A percentile compares a stretch with the other conserved stretches of the same genome.
These are phyloP conservation scores for Morinoia aosen DNA, from an alignment of 2,888 invertebrate genomes.

Conservation along the genomic window DNA sequence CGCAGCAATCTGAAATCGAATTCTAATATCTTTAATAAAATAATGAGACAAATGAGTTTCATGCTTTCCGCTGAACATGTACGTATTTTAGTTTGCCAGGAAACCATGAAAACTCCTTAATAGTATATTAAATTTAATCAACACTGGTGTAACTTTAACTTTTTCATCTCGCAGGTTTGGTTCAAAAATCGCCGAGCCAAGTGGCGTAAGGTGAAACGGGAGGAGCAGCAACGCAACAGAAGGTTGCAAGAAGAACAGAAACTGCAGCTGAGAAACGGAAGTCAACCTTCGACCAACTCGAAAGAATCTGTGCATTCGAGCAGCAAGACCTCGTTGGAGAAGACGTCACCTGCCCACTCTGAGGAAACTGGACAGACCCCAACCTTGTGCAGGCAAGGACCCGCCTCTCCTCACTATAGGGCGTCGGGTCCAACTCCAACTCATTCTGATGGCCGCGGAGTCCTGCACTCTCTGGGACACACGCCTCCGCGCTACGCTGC, in stretches of 20 bases:
- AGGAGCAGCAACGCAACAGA: slow-evolving; percentile 71
- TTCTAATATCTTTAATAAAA: too few relatives aligned
- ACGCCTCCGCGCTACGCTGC: background rate
- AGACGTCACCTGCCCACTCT: background rate
- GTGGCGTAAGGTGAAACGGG: slow-evolving; percentile 95
- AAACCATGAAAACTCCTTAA: background rate
- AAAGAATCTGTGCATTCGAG: background rate
- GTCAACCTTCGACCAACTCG: background rate
- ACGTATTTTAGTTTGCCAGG: background rate
- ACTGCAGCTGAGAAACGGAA: background rate
- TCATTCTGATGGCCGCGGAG: background rate
- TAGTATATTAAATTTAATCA: background rate
- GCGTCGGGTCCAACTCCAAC: background rate
- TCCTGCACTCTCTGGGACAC: background rate
- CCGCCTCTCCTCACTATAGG: background rate
- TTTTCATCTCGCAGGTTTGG: slow-evolving; percentile 83
- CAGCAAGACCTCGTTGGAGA: background rate
- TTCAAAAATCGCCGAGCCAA: slow-evolving; percentile 96
- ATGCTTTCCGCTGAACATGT: background rate
- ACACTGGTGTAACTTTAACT: background rate
- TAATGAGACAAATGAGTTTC: background rate
- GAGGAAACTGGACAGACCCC: background rate
- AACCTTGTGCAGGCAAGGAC: background rate
- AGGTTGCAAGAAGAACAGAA: slow-evolving; percentile 61
- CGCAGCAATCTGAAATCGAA: too few relatives aligned